Percentiles rank a stretch among this genome's conserved stretches.
phyloP scores from a whole-genome alignment of 2,113 vertebrate species.

The Platichthys flesus region DNA sequence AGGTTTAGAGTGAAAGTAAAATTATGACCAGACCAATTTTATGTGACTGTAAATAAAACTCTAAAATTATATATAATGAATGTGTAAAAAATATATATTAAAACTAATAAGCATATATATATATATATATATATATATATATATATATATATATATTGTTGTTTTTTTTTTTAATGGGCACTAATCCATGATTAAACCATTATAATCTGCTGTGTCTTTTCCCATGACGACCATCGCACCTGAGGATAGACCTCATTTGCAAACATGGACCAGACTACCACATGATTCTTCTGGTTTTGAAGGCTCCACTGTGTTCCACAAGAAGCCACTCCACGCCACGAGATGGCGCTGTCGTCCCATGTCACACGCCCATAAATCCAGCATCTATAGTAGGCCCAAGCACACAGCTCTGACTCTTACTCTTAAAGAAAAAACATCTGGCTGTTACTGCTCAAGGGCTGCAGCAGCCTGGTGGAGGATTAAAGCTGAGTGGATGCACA shows the following conservation, averaged over 20 bases:
- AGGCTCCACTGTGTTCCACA: not conserved
- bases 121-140: no score
- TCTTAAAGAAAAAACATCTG: not conserved
- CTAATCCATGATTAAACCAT: no score
- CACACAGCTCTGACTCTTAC: not conserved
- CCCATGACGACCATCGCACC: no score
- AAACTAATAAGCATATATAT: no score
- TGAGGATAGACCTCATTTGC: not conserved
- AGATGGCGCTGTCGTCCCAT: constrained; percentile 53
- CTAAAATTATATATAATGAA: not conserved
- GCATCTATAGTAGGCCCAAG: not conserved
- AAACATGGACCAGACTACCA: not conserved
- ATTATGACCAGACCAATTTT: not conserved
- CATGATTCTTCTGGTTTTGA: not conserved
- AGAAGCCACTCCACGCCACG: not conserved
- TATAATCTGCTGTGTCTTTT: not conserved
- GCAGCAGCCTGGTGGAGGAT: not conserved
- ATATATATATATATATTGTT: no score
- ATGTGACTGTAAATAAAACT: not conserved
- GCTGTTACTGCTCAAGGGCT: not conserved
- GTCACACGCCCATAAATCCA: not conserved
- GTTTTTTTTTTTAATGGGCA: no score
- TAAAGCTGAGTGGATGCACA: not conserved
- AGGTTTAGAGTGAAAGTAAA: not conserved
- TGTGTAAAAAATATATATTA: no score